phyloP scores from a whole-genome alignment of 2,797 vertebrate species.

The Hyperoplus immaculatus region DNA sequence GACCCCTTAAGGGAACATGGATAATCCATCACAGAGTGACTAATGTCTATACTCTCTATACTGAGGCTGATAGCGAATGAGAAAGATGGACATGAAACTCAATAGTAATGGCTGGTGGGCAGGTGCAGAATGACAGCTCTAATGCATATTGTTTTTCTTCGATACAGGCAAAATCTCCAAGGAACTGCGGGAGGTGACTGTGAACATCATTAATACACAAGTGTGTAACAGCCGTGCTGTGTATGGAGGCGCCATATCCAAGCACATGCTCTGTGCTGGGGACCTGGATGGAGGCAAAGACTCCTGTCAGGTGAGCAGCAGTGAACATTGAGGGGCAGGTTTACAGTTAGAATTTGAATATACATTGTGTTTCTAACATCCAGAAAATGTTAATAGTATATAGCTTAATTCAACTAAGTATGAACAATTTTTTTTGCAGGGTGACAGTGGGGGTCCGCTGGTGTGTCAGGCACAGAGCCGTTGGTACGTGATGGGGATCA shows the following conservation, averaged over 20 bases:
- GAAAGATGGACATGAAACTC: background rate
- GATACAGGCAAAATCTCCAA: slow-evolving; percentile 76
- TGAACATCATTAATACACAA: slow-evolving; percentile 84
- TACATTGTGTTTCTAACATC: background rate
- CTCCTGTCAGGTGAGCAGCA: slow-evolving; percentile 90
- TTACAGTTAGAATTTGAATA: background rate
- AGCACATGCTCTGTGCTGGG: slow-evolving; percentile 93
- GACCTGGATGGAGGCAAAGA: slow-evolving; percentile 90
- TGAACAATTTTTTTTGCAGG: slow-evolving; percentile 77
- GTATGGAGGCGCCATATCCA: slow-evolving; percentile 86
- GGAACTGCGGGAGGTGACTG: slow-evolving; percentile 88
- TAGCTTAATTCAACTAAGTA: background rate
- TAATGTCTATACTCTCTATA: background rate
- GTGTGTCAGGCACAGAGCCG: slow-evolving; percentile 84
- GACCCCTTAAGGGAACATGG: background rate
- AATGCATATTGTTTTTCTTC: slow-evolving; percentile 2
- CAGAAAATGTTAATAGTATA: background rate
- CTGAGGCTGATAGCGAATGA: background rate
- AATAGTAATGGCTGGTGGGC: background rate
- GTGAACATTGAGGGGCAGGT: background rate
- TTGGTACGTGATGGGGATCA: slow-evolving; percentile 92
- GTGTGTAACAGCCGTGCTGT: slow-evolving; percentile 86
- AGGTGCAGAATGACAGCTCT: background rate
- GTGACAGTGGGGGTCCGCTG: slow-evolving; percentile 95
- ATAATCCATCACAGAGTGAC: background rate